phyloP scores from a whole-genome alignment of 2,888 invertebrate genomes.

The Catocala nupta region DNA sequence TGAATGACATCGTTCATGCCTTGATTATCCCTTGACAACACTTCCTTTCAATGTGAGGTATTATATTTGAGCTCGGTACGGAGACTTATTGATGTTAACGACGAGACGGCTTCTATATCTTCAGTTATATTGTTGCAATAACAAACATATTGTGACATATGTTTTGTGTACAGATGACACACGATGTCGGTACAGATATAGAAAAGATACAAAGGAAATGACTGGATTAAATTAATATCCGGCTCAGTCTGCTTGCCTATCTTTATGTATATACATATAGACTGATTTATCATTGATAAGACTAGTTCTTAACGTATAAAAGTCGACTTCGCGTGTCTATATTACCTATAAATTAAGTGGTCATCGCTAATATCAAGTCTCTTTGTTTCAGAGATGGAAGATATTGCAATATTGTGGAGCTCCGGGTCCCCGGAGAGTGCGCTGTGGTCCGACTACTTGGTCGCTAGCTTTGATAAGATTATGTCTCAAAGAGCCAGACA shows the following conservation, averaged over 20 bases:
- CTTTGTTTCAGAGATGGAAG: constrained; percentile 90
- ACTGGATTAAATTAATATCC: neutral
- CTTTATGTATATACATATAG: too few species aligned
- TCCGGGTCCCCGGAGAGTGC: constrained; percentile 92
- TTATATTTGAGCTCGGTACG: constrained; percentile 46
- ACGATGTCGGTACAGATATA: too few species aligned
- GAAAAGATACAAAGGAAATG: too few species aligned
- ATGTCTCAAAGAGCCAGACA: constrained; percentile 93
- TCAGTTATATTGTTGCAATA: constrained; percentile 16
- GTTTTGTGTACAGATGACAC: neutral
- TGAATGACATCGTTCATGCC: constrained; percentile 81
- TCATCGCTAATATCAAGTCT: neutral
- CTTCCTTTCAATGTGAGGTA: constrained; percentile 71
- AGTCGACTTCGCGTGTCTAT: too few species aligned
- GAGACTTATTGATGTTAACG: constrained; percentile 32
- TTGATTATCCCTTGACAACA: constrained; percentile 79
- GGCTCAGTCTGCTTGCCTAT: too few species aligned
- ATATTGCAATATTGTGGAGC: constrained; percentile 93
- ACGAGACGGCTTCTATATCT: neutral
- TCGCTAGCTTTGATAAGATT: constrained; percentile 94
- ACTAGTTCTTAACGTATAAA: too few species aligned
- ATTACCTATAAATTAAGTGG: neutral
- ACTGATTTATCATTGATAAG: too few species aligned
- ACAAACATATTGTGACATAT: neutral
- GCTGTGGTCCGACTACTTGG: constrained; percentile 93